Conservation (phyloP, 2,888 invertebrate genomes). For the Aporophyla lueneburgensis region DNA sequence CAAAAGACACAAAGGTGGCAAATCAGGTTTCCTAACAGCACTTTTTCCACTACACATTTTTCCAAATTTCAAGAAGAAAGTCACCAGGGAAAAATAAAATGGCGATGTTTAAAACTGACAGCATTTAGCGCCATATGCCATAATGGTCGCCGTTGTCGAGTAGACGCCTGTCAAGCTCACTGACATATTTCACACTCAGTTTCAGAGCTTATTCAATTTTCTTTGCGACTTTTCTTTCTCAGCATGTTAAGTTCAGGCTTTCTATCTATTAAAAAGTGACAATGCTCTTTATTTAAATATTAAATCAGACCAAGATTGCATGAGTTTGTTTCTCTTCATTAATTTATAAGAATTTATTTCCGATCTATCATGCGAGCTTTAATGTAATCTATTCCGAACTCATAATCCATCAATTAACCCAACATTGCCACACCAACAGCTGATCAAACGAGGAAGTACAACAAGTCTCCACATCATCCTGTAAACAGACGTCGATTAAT, state of each 20-base stretch:
- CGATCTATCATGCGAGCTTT: neutral
- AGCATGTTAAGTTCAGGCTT: too few relatives aligned
- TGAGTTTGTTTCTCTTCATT: neutral
- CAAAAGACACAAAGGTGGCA: too few relatives aligned
- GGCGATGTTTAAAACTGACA: constrained; percentile 5
- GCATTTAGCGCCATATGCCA: constrained; percentile 13
- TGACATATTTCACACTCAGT: constrained; percentile 44
- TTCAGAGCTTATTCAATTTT: constrained; percentile 19
- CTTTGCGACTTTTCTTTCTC: neutral
- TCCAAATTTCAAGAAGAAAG: neutral
- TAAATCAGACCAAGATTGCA: neutral
- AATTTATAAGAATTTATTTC: neutral
- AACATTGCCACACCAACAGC: constrained; percentile 18
- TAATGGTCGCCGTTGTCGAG: constrained; percentile 16
- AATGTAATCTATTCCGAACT: neutral
- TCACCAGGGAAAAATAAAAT: constrained; percentile 30
- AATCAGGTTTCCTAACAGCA: neutral
- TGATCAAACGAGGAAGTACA: constrained; percentile 35
- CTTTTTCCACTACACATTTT: neutral
- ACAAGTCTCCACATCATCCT: constrained; percentile 11
- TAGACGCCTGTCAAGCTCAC: constrained; percentile 46
- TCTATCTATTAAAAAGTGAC: neutral
- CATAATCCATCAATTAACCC: constrained; percentile 1
- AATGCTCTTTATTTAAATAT: neutral
- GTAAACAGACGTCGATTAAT: constrained; percentile 51